These are phyloP conservation scores for Cheiracanthium punctorium DNA, from an alignment of 2,888 invertebrate genomes.

Conservation along the genomic window DNA sequence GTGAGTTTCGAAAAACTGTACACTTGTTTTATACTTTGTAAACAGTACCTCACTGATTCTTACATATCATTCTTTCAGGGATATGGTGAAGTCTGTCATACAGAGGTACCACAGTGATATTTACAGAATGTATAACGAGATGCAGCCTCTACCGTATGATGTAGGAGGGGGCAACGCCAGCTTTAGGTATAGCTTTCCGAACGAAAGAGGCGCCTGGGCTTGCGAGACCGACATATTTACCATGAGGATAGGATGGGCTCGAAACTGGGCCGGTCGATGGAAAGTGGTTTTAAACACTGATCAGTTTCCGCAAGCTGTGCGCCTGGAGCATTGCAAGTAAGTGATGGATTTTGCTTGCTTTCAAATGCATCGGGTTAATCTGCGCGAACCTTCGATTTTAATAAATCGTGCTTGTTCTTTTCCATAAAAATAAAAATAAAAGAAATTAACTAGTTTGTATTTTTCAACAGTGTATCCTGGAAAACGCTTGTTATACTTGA, in stretches of 20 bases:
- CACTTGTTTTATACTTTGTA: too few relatives aligned
- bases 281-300: conserved; percentile 66
- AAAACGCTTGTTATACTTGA: too few relatives aligned
- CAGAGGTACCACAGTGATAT: conserved; percentile 49
- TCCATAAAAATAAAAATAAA: too few relatives aligned
- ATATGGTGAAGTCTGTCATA: conserved; percentile 50
- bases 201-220: conserved; percentile 56
- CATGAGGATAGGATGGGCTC: conserved; percentile 62
- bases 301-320: conserved; percentile 60
- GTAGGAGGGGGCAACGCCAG: conserved; percentile 29
- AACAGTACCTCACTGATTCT: too few relatives aligned
- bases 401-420: too few relatives aligned
- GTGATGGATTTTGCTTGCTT: not conserved
- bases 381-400: too few relatives aligned
- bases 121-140: conserved; percentile 57
- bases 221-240: conserved; percentile 63
- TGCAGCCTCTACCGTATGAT: conserved; percentile 49
- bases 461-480: too few relatives aligned
- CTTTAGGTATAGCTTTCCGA: conserved; percentile 56
- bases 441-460: too few relatives aligned
- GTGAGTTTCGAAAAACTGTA: too few relatives aligned
- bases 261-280: conserved; percentile 64
- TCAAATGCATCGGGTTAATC: too few relatives aligned
- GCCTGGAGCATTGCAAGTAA: conserved; percentile 66
- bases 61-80: conserved; percentile 28